These are phyloP conservation scores for Carassius carassius DNA, from an alignment of 2,113 vertebrate species.

Conservation along the genomic window DNA sequence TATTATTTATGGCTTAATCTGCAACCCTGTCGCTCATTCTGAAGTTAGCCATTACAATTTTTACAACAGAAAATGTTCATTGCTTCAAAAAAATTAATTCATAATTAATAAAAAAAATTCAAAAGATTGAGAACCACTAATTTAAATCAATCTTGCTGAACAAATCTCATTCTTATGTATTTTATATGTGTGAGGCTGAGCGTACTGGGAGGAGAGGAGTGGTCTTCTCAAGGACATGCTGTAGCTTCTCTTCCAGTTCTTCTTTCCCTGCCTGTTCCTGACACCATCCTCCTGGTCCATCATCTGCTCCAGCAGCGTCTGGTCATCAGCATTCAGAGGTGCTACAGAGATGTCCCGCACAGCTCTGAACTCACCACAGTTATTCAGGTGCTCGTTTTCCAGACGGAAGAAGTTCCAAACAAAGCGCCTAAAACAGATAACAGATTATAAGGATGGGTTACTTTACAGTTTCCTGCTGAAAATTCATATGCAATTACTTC, in stretches of 20 bases:
- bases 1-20: not conserved
- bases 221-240: slow-evolving; percentile 90
- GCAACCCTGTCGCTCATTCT: not conserved
- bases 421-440: slow-evolving; percentile 80
- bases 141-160: not conserved
- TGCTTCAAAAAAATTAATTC: no score
- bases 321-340: slow-evolving; percentile 95
- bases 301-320: slow-evolving; percentile 97
- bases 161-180: not conserved
- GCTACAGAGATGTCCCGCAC: slow-evolving; percentile 98
- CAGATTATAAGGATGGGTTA: not conserved
- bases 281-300: slow-evolving; percentile 99
- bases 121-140: not conserved
- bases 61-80: no score
- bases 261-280: slow-evolving; percentile 92
- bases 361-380: slow-evolving; percentile 97
- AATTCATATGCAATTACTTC: not conserved
- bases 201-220: slow-evolving; percentile 89
- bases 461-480: not conserved
- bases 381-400: slow-evolving; percentile 98
- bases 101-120: no score
- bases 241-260: slow-evolving; percentile 93
- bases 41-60: no score
- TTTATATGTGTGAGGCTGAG: not conserved
- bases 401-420: slow-evolving; percentile 99